Percentiles rank a stretch among this genome's conserved stretches.
Evolutionary conservation across 2,888 invertebrate species (phyloP).

Genomic region (Salticus scenicus): DNA sequence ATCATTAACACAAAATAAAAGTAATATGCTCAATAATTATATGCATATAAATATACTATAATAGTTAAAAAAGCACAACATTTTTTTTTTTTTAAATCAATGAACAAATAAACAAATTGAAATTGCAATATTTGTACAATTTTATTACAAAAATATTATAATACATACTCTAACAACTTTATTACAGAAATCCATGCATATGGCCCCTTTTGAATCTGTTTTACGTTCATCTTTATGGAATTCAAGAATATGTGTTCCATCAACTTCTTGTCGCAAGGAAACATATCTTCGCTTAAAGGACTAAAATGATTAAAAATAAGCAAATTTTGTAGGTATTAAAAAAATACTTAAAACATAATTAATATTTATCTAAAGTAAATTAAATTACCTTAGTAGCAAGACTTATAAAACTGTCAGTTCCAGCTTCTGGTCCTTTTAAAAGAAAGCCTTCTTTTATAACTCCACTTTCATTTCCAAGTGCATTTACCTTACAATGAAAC

Average conservation of each 20-base stretch:
- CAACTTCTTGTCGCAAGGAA: constrained; percentile 90
- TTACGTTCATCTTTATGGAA: constrained; percentile 95
- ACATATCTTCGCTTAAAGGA: constrained; percentile 94
- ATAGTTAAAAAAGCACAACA: too few relatives aligned
- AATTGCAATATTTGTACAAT: too few relatives aligned
- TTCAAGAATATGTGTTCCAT: constrained; percentile 92
- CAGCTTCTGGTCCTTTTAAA: constrained; percentile 92
- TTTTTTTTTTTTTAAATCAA: too few relatives aligned
- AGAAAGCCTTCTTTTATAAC: constrained; percentile 93
- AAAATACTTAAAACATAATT: too few relatives aligned
- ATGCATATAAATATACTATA: too few relatives aligned
- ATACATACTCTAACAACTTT: constrained; percentile 86
- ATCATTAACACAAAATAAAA: too few relatives aligned
- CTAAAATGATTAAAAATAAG: constrained; percentile 72
- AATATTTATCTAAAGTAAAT: background rate
- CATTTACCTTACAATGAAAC: constrained; percentile 75
- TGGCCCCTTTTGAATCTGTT: constrained; percentile 91
- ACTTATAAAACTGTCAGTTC: constrained; percentile 92
- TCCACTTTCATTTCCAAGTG: constrained; percentile 74
- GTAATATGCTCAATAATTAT: too few relatives aligned
- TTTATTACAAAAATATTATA: too few relatives aligned
- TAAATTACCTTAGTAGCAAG: constrained; percentile 85
- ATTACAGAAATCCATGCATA: constrained; percentile 94
- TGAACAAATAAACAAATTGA: too few relatives aligned
- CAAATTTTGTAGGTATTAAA: background rate